Evolutionary conservation across 2,797 vertebrate genomes (phyloP).

Genomic region (Leptatherina wallacei): DNA sequence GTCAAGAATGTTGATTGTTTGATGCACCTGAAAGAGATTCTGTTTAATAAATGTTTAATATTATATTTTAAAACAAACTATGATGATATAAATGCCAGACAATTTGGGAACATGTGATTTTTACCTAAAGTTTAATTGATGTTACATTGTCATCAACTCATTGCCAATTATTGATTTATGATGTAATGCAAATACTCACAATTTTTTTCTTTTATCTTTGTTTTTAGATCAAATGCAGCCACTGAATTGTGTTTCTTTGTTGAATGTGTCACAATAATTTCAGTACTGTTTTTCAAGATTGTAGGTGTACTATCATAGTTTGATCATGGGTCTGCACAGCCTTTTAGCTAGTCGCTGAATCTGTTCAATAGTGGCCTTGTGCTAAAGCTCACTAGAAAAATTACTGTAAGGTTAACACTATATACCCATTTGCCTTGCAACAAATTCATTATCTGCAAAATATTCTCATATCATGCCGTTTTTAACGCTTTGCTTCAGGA

Average conservation of each 20-base stretch:
- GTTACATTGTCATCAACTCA: conserved; percentile 41
- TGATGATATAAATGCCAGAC: conserved; percentile 17
- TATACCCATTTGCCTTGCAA: conserved; percentile 61
- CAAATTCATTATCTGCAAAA: conserved; percentile 56
- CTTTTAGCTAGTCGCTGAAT: conserved; percentile 33
- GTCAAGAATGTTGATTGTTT: conserved; percentile 70
- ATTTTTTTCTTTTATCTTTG: conserved; percentile 13
- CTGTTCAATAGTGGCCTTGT: conserved; percentile 41
- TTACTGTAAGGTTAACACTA: conserved; percentile 33
- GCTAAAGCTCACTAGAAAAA: conserved; percentile 36
- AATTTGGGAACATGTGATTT: conserved; percentile 48
- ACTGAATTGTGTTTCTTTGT: conserved; percentile 33
- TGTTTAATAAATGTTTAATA: conserved; percentile 52
- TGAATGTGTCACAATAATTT: conserved; percentile 24
- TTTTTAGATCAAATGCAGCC: conserved; percentile 43
- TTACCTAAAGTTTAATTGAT: conserved; percentile 23
- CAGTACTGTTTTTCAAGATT: conserved; percentile 9
- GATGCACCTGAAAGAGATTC: conserved; percentile 56
- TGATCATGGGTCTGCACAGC: conserved; percentile 46
- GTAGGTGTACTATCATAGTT: conserved; percentile 20
- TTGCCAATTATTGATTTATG: conserved; percentile 54
- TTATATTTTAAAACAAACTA: conserved; percentile 54
- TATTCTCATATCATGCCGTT: conserved; percentile 46
- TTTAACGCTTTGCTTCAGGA: conserved; percentile 42
- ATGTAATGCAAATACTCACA: conserved; percentile 22